Evolutionary conservation across 2,113 vertebrate species (phyloP), one percentile per base, ranked within the genome.

Genomic region (Ranitomeya variabilis): DNA sequence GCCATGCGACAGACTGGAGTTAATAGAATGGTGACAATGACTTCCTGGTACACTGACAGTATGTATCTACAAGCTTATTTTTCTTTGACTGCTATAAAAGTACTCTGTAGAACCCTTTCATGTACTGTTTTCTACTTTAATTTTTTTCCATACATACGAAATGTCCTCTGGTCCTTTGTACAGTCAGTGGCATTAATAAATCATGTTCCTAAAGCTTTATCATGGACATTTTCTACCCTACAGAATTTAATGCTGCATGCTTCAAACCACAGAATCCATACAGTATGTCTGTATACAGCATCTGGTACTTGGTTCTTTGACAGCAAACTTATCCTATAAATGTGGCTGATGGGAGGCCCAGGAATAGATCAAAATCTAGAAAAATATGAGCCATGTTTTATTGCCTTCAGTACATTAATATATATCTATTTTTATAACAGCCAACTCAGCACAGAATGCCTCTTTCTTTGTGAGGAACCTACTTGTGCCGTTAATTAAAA

Each of bases 41-140:
- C 94, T 10, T 96, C 96, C 31, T 96, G 96, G 96, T 96, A 95
- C 90, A 96, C 95, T 4, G 93, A 94, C 0, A 92, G 95, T 96
- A 91, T 94, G 95, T 94, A 60, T 64, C 14, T 78, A 45, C 51
- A 64, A 21, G 14, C 14, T 62, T 62, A 16, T 62, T 62, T 62
- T 62, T 62, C 5, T 60, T 60, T 62, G 13, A 45, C 37, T 45
- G 1, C 3, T 45, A 45, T 45, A 45, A 45, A 45, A 45, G 37
- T 45, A 45, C 16, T 13, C 60, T 62, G 16, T 19, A 62, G 14
- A 18, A 62, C 16, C 60, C 6, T 62, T 62, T 18, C 3, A 2
- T 62, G 2, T 16, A 62, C 6, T 14, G 60, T 3, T 62, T 14
- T 62, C 60, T 62, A 62, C 14, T 18, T 6, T 2, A 1, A 31